These are phyloP conservation scores for Tympanoctomys barrerae DNA, from an alignment of 2,797 vertebrate species.

Conservation along the genomic window DNA sequence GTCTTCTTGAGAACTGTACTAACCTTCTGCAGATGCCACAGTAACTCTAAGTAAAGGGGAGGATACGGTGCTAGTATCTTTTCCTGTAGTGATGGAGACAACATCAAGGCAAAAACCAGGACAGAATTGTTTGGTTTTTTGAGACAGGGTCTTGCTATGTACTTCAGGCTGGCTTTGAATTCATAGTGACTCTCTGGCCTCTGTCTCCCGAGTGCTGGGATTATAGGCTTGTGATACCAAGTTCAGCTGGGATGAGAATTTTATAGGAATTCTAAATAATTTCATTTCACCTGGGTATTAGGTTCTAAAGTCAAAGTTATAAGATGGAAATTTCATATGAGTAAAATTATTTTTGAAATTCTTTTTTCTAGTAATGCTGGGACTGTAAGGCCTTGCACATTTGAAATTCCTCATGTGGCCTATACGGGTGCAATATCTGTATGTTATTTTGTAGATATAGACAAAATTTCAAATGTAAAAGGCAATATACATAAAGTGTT, in stretches of 20 bases:
- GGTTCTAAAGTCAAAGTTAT: background rate
- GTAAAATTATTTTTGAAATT: constrained; percentile 44
- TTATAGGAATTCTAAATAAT: background rate
- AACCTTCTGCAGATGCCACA: background rate
- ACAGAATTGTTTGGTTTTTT: background rate
- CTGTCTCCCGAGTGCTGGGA: background rate
- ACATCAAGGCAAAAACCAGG: constrained; percentile 40
- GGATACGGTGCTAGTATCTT: background rate
- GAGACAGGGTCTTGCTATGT: background rate
- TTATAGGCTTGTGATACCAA: background rate
- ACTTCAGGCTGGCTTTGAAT: background rate
- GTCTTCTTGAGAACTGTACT: constrained; percentile 7
- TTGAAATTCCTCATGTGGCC: background rate
- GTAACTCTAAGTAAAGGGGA: background rate
- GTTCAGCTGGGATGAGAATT: background rate
- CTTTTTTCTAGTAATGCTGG: background rate
- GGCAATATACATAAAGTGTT: background rate
- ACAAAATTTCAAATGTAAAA: background rate
- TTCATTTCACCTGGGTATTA: constrained; percentile 12
- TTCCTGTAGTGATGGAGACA: background rate
- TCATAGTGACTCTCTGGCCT: background rate
- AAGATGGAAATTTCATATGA: constrained; percentile 32
- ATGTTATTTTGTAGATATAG: background rate
- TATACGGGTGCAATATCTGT: background rate
- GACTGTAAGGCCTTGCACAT: background rate